phyloP scores from a whole-genome alignment of 2,888 invertebrate species.

The Phorcus lineatus region DNA sequence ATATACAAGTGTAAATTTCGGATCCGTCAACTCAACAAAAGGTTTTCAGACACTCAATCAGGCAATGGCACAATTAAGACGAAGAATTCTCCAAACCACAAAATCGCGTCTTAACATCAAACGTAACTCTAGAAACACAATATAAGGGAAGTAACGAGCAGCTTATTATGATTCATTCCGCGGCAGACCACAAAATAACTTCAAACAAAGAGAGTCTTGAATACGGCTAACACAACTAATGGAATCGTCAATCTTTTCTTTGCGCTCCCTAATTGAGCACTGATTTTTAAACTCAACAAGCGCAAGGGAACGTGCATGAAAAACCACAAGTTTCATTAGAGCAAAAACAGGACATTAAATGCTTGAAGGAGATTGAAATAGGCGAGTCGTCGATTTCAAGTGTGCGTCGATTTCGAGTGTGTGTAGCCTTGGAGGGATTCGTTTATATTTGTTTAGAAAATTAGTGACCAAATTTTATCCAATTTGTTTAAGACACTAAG shows the following conservation, averaged over 20 bases:
- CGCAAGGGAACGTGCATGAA: conserved; percentile 3
- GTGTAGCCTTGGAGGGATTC: background rate
- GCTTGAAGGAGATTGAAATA: background rate
- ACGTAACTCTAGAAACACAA: conserved; percentile 13
- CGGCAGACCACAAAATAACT: conserved; percentile 13
- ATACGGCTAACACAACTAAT: conserved; percentile 4
- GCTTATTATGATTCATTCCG: conserved; percentile 7
- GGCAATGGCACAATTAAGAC: background rate
- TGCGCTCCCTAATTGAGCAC: conserved; percentile 3
- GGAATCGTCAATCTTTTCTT: conserved; percentile 13
- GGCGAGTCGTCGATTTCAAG: background rate
- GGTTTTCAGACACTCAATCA: background rate
- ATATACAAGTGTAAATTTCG: conserved; percentile 15
- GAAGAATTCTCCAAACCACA: conserved; percentile 10
- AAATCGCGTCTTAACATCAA: conserved; percentile 15
- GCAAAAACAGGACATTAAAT: conserved; percentile 2
- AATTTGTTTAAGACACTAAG: conserved; percentile 5
- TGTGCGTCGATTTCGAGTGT: background rate
- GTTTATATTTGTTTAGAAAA: background rate
- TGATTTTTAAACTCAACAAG: conserved; percentile 13
- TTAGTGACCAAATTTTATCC: conserved; percentile 8
- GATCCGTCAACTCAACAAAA: conserved; percentile 3
- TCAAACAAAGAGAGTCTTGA: background rate
- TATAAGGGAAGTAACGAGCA: conserved; percentile 1
- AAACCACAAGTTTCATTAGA: conserved; percentile 13